These are phyloP conservation scores for Mesoligia furuncula DNA, from an alignment of 2,888 invertebrate genomes.

Conservation along the genomic window DNA sequence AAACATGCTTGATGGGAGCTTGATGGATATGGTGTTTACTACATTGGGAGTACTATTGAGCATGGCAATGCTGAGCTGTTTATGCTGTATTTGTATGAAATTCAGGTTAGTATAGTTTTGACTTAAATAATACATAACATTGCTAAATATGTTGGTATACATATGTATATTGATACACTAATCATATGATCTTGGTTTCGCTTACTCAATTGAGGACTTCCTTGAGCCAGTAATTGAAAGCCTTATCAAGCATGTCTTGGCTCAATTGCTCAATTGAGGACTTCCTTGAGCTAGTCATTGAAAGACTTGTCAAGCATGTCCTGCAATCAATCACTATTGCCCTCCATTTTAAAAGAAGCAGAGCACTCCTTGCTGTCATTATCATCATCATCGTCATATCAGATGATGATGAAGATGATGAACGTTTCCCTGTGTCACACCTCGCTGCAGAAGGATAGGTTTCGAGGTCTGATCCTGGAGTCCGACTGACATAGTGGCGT, in stretches of 20 bases:
- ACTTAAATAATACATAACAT: background rate
- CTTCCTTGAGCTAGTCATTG: constrained; percentile 28
- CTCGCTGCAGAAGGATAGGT: too few species aligned
- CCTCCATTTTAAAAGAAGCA: constrained; percentile 8
- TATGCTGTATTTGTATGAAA: constrained; percentile 82
- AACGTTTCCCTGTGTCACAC: too few species aligned
- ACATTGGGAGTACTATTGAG: constrained; percentile 71
- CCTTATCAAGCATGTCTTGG: background rate
- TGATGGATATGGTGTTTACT: constrained; percentile 74
- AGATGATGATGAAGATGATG: too few species aligned
- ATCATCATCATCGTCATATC: too few species aligned
- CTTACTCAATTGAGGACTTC: constrained; percentile 43
- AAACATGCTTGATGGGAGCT: constrained; percentile 55
- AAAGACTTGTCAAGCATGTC: constrained; percentile 11
- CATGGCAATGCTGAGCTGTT: constrained; percentile 75
- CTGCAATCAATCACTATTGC: constrained; percentile 27
- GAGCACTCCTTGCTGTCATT: too few species aligned
- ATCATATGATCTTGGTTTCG: background rate
- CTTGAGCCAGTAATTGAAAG: constrained; percentile 5
- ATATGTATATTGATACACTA: background rate
- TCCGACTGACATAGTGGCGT: too few species aligned
- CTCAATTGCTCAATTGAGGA: constrained; percentile 20
- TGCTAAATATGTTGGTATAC: background rate
- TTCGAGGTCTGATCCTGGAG: too few species aligned
- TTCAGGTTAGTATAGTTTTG: constrained; percentile 72